These are phyloP conservation scores for Poliocrania exsul DNA, from an alignment of 2,797 vertebrate species.

Conservation along the genomic window DNA sequence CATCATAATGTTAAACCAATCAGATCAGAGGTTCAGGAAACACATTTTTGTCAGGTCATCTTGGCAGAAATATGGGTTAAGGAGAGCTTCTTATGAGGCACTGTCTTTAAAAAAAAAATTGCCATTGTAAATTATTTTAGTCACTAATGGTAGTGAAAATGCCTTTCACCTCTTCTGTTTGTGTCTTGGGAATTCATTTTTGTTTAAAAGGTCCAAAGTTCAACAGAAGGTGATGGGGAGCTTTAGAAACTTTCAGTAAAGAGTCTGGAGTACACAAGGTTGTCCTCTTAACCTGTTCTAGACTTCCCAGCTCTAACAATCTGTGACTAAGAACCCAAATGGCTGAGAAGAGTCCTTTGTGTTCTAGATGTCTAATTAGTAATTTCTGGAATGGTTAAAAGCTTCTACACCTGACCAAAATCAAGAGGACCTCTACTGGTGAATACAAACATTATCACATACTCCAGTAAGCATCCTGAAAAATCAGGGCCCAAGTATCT, in stretches of 20 bases:
- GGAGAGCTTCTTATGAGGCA: not conserved
- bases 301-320: not conserved
- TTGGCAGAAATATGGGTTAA: not conserved
- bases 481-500: not conserved
- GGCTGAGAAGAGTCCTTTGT: not conserved
- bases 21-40: not conserved
- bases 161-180: not conserved
- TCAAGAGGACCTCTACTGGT: not conserved
- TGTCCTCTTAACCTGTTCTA: not conserved
- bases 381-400: not conserved
- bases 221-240: not conserved
- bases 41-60: not conserved
- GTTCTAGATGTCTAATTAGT: not conserved
- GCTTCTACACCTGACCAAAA: not conserved
- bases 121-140: not conserved
- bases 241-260: not conserved
- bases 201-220: not conserved
- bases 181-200: not conserved
- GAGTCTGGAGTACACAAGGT: not conserved
- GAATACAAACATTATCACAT: not conserved
- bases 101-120: not conserved
- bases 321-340: not conserved
- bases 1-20: not conserved
- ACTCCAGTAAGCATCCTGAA: not conserved
- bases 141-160: not conserved